Conservation (phyloP, 2,113 vertebrate genomes). For the Phaethornis superciliosus region DNA sequence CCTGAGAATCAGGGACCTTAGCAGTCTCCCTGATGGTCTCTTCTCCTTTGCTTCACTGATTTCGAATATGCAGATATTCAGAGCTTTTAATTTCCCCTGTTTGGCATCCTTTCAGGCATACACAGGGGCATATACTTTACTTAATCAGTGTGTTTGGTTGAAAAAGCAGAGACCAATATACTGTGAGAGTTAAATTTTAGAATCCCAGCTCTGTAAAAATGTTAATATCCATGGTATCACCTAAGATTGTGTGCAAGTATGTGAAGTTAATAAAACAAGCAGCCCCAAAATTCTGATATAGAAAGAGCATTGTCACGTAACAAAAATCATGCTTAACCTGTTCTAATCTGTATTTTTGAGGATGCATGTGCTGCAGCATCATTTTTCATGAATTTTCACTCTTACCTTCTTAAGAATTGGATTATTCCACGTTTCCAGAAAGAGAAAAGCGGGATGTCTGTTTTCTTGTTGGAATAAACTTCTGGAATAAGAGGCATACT, state of each 20-base stretch:
- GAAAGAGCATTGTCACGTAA: not conserved
- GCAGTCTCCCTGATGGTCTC: slow-evolving; percentile 36
- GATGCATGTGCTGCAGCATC: not conserved
- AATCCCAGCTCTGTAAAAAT: not conserved
- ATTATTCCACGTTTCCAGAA: not conserved
- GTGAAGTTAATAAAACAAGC: slow-evolving; percentile 8
- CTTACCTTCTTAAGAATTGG: not conserved
- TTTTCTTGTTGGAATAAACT: not conserved
- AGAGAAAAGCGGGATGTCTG: not conserved
- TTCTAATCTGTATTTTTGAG: not conserved
- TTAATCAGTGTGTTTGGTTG: not conserved
- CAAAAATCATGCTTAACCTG: not conserved
- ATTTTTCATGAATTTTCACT: not conserved
- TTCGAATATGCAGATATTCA: slow-evolving; percentile 25
- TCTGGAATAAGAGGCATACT: not conserved
- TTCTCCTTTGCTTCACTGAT: slow-evolving; percentile 57
- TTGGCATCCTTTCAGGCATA: slow-evolving; percentile 33
- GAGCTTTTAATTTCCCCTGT: slow-evolving; percentile 16
- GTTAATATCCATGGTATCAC: not conserved
- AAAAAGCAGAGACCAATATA: not conserved
- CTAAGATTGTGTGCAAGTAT: not conserved
- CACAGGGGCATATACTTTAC: not conserved
- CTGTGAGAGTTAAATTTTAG: not conserved
- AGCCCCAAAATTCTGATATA: not conserved
- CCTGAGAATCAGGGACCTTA: slow-evolving; percentile 44